Conservation (phyloP, 2,888 invertebrate genomes). For the Podotricha telesiphe region DNA sequence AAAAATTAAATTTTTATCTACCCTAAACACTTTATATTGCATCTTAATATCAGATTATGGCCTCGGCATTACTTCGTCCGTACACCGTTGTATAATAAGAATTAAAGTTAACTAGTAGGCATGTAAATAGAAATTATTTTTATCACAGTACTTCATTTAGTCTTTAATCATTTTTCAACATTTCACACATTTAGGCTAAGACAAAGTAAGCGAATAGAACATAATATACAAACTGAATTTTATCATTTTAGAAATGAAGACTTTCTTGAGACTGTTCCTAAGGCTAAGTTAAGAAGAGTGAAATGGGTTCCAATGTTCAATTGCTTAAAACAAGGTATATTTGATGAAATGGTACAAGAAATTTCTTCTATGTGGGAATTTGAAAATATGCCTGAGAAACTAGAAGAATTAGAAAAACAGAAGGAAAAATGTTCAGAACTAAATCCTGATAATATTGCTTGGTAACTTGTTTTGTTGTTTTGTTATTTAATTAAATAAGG, state of each 20-base stretch:
- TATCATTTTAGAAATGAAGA: conserved; percentile 68
- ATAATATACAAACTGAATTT: neutral
- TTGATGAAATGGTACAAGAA: conserved; percentile 73
- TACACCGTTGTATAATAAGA: neutral
- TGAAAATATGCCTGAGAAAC: conserved; percentile 71
- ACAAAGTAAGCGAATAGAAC: neutral
- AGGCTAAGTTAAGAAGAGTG: conserved; percentile 67
- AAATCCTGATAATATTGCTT: conserved; percentile 54
- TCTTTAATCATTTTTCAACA: no score
- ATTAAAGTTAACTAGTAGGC: neutral
- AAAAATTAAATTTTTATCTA: conserved; percentile 41
- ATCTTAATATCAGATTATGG: no score
- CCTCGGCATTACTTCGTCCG: no score
- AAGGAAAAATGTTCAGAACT: conserved; percentile 67
- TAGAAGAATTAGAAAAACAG: conserved; percentile 69
- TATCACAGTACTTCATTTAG: neutral
- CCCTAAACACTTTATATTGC: no score
- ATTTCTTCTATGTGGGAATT: conserved; percentile 74
- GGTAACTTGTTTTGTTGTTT: conserved; percentile 50
- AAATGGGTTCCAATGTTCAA: conserved; percentile 78
- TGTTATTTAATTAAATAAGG: neutral
- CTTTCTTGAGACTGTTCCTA: conserved; percentile 72
- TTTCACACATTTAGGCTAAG: no score
- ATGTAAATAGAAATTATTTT: no score
- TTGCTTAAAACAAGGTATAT: conserved; percentile 70